Evolutionary conservation across 2,797 vertebrate genomes (phyloP), one percentile per base, ranked within the genome.

Genomic region (Loriculus beryllinus): DNA sequence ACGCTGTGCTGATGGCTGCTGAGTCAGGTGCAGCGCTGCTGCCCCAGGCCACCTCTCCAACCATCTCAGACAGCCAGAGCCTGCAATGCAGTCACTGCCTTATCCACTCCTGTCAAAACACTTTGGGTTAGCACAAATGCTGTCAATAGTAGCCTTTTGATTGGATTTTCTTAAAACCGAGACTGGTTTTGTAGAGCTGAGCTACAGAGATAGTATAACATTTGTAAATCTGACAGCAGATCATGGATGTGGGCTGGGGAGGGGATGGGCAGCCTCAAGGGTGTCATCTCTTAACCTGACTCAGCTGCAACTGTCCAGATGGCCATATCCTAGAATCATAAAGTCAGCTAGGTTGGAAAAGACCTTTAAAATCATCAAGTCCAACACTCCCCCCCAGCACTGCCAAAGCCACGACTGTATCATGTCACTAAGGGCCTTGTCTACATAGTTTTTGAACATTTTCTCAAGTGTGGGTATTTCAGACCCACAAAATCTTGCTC

Each of bases 161-260:
- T 6, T 23, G 28, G 4, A 11, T 68, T 83, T 60, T 68, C 28
- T 20, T 14, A 43, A 82, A 89, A n/a, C 7, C 33, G 31, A 68
- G 40, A 4, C 13, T 33, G 3, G 2, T 67, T 77, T 39, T 49
- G 8, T 4, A 25, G 33, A 82, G 23, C 20, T 76, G 49, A 69
- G 43, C 37, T 84, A 26, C 57, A 35, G 14, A 67, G 13, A 25
- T 20, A 33, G 39, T n/a, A 2, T 1, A 75, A 43, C 4, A 3
- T 0, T 0, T 15, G 7, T 25, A 37, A 57, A 2, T 5, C 8
- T 63, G 14, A 10, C 39, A 76, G 47, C 7, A 79, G 45, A 33
- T 4, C 28, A 40, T 22, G 37, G 31, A 8, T 31, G 35, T 60
- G 9, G 39, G 26, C 29, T 69, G 10, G 7, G n/a, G 16, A 40